Evolutionary conservation across 1,140 invertebrate species (phyloP).

Genomic region (Bursaphelenchus mucronatus): DNA sequence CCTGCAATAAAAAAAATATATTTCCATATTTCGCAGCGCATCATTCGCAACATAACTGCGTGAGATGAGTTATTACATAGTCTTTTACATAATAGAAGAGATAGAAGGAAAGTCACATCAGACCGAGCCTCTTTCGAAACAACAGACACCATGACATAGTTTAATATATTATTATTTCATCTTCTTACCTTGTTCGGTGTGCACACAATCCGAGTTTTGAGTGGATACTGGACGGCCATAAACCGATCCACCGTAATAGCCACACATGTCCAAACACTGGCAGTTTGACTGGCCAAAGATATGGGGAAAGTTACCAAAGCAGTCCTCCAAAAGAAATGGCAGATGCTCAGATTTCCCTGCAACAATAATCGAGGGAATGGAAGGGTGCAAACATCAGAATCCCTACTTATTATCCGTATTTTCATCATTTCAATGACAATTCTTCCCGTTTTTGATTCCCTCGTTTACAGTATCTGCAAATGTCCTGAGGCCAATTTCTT

Average conservation of each 20-base stretch:
- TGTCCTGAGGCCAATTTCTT: not conserved
- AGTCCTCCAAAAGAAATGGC: conserved; percentile 58
- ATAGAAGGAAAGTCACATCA: too few relatives aligned
- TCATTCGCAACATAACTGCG: conserved; percentile 28
- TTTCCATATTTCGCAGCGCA: conserved; percentile 19
- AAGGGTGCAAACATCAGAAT: not conserved
- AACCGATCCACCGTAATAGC: conserved; percentile 58
- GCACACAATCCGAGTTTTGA: conserved; percentile 48
- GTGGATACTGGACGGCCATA: conserved; percentile 54
- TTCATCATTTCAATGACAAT: not conserved
- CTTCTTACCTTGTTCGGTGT: conserved; percentile 30
- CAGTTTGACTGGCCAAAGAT: conserved; percentile 55
- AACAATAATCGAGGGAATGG: conserved; percentile 3
- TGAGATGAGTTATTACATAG: not conserved
- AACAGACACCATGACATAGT: too few relatives aligned
- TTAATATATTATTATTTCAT: conserved; percentile 9
- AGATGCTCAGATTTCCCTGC: conserved; percentile 31
- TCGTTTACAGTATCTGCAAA: not conserved
- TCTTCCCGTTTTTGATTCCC: not conserved
- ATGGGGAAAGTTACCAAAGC: conserved; percentile 57
- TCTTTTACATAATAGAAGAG: too few relatives aligned
- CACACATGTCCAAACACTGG: conserved; percentile 58
- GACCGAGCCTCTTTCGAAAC: too few relatives aligned
- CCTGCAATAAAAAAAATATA: conserved; percentile 14
- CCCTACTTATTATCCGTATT: not conserved